A percentile compares a stretch with the other conserved stretches of the same genome.
Conservation (phyloP, 2,797 vertebrate genomes). For the Falco naumanni region DNA sequence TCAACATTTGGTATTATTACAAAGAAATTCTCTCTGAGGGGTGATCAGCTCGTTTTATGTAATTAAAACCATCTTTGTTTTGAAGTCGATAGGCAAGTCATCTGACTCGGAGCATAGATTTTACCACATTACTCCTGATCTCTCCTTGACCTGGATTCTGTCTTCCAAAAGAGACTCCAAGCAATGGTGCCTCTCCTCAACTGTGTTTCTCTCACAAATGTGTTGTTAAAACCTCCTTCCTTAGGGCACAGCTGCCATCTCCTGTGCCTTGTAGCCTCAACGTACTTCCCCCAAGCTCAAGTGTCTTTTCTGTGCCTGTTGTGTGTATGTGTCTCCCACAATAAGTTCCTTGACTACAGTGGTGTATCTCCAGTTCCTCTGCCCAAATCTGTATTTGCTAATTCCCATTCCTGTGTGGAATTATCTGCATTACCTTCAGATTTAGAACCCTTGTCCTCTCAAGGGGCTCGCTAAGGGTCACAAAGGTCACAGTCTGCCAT, state of each 20-base stretch:
- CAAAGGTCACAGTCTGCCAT: background rate
- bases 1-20: background rate
- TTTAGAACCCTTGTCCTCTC: background rate
- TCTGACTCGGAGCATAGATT: conserved; percentile 6
- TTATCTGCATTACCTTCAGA: background rate
- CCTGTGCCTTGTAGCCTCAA: background rate
- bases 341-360: background rate
- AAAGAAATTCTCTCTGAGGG: background rate
- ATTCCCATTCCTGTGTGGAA: background rate
- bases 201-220: background rate
- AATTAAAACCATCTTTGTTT: conserved; percentile 37
- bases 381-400: background rate
- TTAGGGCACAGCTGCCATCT: background rate
- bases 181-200: background rate
- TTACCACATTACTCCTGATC: background rate
- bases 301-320: background rate
- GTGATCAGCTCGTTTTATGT: background rate
- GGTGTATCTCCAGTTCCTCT: background rate
- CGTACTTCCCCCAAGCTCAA: background rate
- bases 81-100: conserved; percentile 28
- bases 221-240: background rate
- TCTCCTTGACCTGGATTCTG: background rate
- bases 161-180: background rate
- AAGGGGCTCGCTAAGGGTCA: background rate
- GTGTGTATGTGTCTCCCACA: background rate